Percentiles rank a stretch among this genome's conserved stretches.
phyloP scores from a whole-genome alignment of 2,113 vertebrate species.

The Austrofundulus limnaeus region DNA sequence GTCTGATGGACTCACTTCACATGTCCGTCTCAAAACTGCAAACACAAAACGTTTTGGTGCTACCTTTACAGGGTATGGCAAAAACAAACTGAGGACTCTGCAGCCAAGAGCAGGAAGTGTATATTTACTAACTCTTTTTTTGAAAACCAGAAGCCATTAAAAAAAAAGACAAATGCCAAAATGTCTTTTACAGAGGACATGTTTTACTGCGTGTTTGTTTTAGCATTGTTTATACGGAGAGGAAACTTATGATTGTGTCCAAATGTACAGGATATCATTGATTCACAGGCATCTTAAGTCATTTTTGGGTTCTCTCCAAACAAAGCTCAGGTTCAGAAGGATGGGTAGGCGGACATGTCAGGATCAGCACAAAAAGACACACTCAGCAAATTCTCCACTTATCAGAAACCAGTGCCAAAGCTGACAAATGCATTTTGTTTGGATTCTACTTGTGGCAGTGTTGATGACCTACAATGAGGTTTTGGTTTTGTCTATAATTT shows the following conservation, averaged over 20 bases:
- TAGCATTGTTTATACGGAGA: conserved; percentile 71
- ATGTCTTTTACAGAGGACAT: conserved; percentile 65
- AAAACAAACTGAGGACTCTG: conserved; percentile 46
- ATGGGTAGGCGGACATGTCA: conserved; percentile 20
- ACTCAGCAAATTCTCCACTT: conserved; percentile 33
- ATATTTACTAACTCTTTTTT: conserved; percentile 40
- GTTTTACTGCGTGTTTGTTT: conserved; percentile 69
- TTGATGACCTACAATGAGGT: conserved; percentile 36
- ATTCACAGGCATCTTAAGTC: conserved; percentile 56
- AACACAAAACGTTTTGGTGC: conserved; percentile 27
- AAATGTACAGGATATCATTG: conserved; percentile 66
- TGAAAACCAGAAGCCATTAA: conserved; percentile 79
- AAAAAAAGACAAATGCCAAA: conserved; percentile 73
- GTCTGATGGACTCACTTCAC: conserved; percentile 67
- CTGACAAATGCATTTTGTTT: conserved; percentile 45
- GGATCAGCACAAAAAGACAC: conserved; percentile 18
- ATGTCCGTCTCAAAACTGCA: conserved; percentile 47
- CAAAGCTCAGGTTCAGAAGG: conserved; percentile 61
- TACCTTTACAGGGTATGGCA: conserved; percentile 2
- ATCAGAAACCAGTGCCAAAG: conserved; percentile 71
- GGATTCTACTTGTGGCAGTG: conserved; percentile 57
- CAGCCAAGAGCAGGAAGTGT: conserved; percentile 51
- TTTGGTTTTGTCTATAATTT: conserved; percentile 63
- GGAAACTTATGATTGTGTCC: conserved; percentile 67
- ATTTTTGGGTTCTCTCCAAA: conserved; percentile 52